A percentile compares a stretch with the other conserved stretches of the same genome.
Conservation (phyloP, 2,797 vertebrate genomes). For the Sciurus carolinensis region DNA sequence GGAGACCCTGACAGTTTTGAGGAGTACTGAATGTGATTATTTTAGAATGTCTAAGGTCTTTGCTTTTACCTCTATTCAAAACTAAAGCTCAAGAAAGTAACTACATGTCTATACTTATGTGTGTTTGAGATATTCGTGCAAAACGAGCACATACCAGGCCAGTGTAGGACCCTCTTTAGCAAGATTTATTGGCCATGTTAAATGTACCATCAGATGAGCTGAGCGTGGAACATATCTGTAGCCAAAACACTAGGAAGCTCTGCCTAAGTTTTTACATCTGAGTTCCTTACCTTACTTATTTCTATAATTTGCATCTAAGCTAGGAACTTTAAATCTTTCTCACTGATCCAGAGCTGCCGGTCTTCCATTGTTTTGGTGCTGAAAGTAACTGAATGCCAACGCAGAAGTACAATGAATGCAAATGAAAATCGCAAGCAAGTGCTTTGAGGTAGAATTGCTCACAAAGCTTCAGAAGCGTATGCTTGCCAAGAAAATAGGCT, state of each 20-base stretch:
- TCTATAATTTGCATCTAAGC: neutral
- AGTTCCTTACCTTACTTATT: neutral
- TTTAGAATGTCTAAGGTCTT: neutral
- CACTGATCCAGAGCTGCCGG: neutral
- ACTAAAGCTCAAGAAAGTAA: neutral
- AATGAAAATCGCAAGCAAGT: neutral
- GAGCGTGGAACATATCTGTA: neutral
- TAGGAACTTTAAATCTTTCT: neutral
- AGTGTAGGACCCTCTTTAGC: neutral
- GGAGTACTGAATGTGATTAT: neutral
- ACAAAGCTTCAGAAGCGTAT: conserved; percentile 48
- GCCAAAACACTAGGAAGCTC: neutral
- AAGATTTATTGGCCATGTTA: neutral
- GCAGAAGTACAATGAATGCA: neutral
- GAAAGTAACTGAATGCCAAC: neutral
- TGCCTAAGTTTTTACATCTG: neutral
- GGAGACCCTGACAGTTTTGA: neutral
- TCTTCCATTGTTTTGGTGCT: neutral
- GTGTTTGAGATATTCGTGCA: neutral
- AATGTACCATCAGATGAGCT: neutral
- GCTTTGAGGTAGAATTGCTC: conserved; percentile 59
- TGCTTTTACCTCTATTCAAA: neutral
- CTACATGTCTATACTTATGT: rapidly evolving
- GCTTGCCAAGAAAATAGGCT: conserved; percentile 83
- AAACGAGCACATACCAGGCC: neutral